Base-by-base conservation (phyloP, 2,113 vertebrate species). In the Aphyosemion australe region DNA sequence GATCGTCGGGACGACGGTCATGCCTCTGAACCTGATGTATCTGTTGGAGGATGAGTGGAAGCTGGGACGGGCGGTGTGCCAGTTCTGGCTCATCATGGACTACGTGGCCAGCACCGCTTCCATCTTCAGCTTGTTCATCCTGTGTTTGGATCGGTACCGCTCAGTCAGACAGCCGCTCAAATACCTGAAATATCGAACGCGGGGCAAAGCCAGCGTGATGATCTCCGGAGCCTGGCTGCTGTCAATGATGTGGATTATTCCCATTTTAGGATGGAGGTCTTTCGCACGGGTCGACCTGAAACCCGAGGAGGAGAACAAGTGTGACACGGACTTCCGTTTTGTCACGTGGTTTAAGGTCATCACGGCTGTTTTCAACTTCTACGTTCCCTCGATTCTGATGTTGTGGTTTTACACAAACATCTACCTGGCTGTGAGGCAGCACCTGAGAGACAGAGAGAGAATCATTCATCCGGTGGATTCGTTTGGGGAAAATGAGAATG, bases 21-120 rank as follows among this genome's bases (percentile, higher is more conserved):
- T 99, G 97, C 97, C 97, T 32, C 88, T 99, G 19, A 96, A 94
- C 76, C 87, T 98, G 74, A 80, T 94, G 39, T 96, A 97, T 83
- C 83, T 98, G 66, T 47, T 95, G 51, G 93, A 78, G 66, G 56
- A 86, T 1, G 46, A 15, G 49, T 96, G 95, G 96, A 90, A 85
- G 34, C 88, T 98, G 54, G 94, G 94, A 3, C 85, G 85, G 4
- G 87, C 92, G 0, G 85, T 94, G 37, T 99, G 97, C 63, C 92
- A 94, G 59, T 98, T 99, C 78, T 99, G 97, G 97, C 88, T 99
- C 6, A 97, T 97, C n/a, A 96, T 97, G 96, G 97, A 99, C 69
- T 99, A 99, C 0, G 96, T 98, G 48, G 97, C 97, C 12, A 96
- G 95, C 84, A 99, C 97, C 0, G 96, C 97, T 0, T 99, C 97